Percentiles rank a stretch among this genome's conserved stretches.
These are phyloP conservation scores for Cantharis rustica DNA, from an alignment of 2,888 invertebrate species.

Conservation along the genomic window DNA sequence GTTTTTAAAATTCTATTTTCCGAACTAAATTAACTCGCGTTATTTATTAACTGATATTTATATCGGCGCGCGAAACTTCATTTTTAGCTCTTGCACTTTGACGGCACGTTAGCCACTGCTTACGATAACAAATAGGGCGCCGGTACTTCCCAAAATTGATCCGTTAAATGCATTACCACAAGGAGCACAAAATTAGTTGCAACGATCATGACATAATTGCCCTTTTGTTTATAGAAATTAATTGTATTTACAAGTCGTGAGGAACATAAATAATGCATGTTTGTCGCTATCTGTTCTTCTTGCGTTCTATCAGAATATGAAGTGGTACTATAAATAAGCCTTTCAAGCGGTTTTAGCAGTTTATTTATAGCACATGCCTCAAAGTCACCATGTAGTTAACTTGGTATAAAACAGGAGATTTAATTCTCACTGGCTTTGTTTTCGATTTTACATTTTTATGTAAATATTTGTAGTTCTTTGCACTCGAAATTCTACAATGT, in stretches of 20 bases:
- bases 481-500: neutral
- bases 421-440: neutral
- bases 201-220: neutral
- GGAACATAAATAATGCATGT: neutral
- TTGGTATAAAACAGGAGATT: neutral
- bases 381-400: neutral
- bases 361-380: constrained; percentile 4
- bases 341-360: neutral
- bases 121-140: neutral
- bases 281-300: neutral
- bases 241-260: neutral
- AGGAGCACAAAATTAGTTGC: neutral
- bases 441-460: neutral
- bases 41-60: too few species aligned
- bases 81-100: neutral
- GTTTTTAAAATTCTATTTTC: too few species aligned
- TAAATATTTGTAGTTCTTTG: constrained; percentile 4
- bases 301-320: constrained; percentile 1
- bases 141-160: neutral
- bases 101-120: neutral
- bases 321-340: constrained; percentile 1
- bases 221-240: neutral
- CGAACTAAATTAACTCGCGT: too few species aligned
- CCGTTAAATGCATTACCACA: neutral
- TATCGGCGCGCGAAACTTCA: too few species aligned